A percentile compares a stretch with the other conserved stretches of the same genome.
phyloP scores from a whole-genome alignment of 2,113 vertebrate species.

The Dolichotis patagonum region DNA sequence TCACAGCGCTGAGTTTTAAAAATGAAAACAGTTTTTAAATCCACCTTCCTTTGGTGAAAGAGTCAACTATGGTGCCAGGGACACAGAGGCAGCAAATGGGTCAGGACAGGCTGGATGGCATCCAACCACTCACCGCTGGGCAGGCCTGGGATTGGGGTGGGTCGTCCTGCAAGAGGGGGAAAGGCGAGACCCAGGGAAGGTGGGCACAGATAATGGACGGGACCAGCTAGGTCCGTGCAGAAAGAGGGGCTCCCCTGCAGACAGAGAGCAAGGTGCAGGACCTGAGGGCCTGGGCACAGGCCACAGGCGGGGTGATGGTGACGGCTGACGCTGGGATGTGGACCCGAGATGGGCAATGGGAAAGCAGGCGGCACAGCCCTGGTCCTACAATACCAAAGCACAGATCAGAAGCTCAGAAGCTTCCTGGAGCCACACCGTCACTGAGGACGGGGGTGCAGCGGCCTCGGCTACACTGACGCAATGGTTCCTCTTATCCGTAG shows the following conservation, averaged over 20 bases:
- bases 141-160: neutral
- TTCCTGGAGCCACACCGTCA: neutral
- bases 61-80: neutral
- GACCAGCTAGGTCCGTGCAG: accelerated
- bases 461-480: too few species aligned
- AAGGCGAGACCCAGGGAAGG: neutral
- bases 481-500: too few species aligned
- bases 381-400: neutral
- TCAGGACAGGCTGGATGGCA: neutral
- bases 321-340: too few species aligned
- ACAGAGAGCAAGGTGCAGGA: neutral
- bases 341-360: too few species aligned
- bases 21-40: neutral
- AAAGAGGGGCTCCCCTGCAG: neutral
- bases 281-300: neutral
- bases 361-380: neutral
- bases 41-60: neutral
- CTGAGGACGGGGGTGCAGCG: neutral
- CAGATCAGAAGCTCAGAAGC: neutral
- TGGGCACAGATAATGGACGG: neutral
- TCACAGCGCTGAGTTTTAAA: neutral
- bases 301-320: too few species aligned
- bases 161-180: neutral
- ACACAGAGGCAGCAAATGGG: neutral
- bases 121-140: accelerated